Evolutionary conservation across 2,888 invertebrate species (phyloP).

Genomic region (Willowsia nigromaculata): DNA sequence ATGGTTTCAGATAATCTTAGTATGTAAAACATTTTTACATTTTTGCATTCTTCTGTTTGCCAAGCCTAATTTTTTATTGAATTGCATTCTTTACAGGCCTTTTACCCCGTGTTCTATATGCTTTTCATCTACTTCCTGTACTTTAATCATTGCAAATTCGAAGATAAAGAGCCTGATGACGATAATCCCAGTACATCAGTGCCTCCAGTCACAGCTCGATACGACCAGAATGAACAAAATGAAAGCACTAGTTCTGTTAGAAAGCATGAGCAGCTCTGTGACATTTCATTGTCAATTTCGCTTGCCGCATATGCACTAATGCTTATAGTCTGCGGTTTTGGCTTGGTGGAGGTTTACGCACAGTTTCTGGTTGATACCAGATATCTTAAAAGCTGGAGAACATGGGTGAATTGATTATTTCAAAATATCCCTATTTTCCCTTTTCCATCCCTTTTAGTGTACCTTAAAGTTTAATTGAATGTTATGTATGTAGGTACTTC

Average conservation of each 20-base stretch:
- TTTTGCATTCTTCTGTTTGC: not conserved
- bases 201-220: not conserved
- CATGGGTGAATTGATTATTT: slow-evolving; percentile 51
- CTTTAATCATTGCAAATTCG: slow-evolving; percentile 61
- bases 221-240: not conserved
- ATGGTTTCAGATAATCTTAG: slow-evolving; percentile 43
- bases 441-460: not conserved
- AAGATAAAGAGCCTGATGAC: not conserved
- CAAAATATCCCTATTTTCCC: not conserved
- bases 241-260: not conserved
- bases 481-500: slow-evolving; percentile 20
- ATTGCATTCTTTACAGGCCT: slow-evolving; percentile 27
- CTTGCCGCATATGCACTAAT: slow-evolving; percentile 24
- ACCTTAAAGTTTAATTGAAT: not conserved
- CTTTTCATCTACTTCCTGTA: slow-evolving; percentile 71
- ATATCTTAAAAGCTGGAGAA: slow-evolving; percentile 66
- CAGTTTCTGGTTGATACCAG: slow-evolving; percentile 45
- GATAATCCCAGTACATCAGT: not conserved
- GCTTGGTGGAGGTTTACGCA: slow-evolving; percentile 54
- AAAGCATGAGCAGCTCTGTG: slow-evolving; percentile 22
- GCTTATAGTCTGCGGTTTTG: slow-evolving; percentile 38
- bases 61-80: not conserved
- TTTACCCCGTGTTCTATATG: slow-evolving; percentile 69
- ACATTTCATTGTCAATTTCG: slow-evolving; percentile 47
- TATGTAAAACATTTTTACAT: too few relatives aligned